Conservation (phyloP, 1,140 invertebrate genomes). For the Achatina immaculata region DNA sequence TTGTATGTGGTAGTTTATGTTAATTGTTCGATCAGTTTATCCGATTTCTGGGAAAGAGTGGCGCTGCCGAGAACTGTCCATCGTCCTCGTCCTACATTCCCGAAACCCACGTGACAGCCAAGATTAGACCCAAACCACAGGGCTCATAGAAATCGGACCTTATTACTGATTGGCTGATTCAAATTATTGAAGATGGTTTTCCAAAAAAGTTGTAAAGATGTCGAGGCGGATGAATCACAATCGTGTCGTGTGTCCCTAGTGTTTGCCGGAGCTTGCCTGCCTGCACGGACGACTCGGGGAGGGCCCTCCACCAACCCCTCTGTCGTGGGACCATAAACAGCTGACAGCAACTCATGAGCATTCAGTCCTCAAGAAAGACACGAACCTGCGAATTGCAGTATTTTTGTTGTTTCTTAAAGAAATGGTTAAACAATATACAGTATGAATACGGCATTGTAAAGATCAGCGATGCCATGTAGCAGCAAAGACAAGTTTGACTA, state of each 20-base stretch:
- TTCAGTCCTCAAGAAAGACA: background rate
- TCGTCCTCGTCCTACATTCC: no score
- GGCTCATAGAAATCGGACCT: background rate
- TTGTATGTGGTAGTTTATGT: no score
- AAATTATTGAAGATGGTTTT: background rate
- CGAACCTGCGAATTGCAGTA: background rate
- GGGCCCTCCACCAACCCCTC: background rate
- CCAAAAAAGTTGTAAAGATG: background rate
- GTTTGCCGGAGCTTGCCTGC: background rate
- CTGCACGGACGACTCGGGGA: background rate
- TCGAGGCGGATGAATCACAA: conserved; percentile 11
- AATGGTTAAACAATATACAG: no score
- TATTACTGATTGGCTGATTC: background rate
- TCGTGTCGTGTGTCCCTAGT: conserved; percentile 7
- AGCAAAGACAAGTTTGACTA: no score
- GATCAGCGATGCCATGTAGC: no score
- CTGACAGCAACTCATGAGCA: conserved; percentile 4
- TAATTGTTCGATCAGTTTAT: no score
- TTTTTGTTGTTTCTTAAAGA: no score
- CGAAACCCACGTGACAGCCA: background rate
- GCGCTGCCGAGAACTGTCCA: no score
- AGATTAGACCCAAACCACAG: background rate
- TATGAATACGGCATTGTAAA: no score
- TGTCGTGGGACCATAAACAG: conserved; percentile 13
- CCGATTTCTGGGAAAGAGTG: no score